Evolutionary conservation across 2,797 vertebrate genomes (phyloP).

Genomic region (Argyrosomus regius): DNA sequence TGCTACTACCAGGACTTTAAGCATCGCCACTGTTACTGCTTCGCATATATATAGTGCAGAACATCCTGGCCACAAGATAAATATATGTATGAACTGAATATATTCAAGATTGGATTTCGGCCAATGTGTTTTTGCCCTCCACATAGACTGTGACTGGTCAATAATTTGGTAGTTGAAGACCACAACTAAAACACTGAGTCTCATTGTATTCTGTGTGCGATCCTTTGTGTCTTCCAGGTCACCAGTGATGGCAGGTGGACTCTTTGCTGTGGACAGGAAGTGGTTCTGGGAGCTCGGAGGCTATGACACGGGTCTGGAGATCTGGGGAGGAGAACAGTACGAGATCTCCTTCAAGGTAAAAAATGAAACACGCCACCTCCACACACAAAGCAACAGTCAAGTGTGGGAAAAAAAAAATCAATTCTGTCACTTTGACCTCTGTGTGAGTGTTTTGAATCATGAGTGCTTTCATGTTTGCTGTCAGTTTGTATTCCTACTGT

Average conservation of each 20-base stretch:
- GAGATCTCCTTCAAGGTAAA: slow-evolving; percentile 99
- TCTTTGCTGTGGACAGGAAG: slow-evolving; percentile 96
- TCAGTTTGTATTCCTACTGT: neutral
- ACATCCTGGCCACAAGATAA: too few relatives aligned
- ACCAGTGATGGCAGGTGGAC: slow-evolving; percentile 97
- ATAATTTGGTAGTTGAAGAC: neutral
- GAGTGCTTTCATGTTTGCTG: neutral
- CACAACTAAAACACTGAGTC: neutral
- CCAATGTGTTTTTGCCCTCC: too few relatives aligned
- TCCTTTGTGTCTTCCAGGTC: slow-evolving; percentile 86
- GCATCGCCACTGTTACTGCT: neutral
- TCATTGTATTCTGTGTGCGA: neutral
- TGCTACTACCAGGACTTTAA: neutral
- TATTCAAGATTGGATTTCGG: too few relatives aligned
- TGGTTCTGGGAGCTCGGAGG: slow-evolving; percentile 98
- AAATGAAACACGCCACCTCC: too few relatives aligned
- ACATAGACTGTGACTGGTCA: too few relatives aligned
- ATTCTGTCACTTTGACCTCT: neutral
- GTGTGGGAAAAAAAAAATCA: neutral
- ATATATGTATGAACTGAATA: too few relatives aligned
- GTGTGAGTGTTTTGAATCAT: neutral
- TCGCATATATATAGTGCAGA: neutral
- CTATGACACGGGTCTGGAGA: slow-evolving; percentile 96
- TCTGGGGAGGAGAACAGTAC: slow-evolving; percentile 99
- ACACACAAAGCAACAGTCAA: neutral